These are phyloP conservation scores for Sclerodermus sp. DNA, from an alignment of 2,888 invertebrate species.

Conservation along the genomic window DNA sequence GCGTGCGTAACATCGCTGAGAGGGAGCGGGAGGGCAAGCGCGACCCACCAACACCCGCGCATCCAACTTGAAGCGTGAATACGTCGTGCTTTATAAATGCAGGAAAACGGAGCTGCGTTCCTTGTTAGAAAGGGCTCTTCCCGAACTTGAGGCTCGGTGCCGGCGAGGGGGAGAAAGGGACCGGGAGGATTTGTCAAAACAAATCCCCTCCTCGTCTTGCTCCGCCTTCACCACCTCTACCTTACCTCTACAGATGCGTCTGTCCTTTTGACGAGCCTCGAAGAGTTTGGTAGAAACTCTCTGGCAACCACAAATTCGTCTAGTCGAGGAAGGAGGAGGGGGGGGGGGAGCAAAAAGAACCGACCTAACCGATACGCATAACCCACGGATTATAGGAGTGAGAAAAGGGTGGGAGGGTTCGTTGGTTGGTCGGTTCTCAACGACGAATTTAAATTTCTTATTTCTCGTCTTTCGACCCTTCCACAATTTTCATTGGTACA, in stretches of 20 bases:
- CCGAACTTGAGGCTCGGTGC: too few species aligned
- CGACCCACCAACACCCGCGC: slow-evolving; percentile 1
- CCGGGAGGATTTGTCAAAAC: slow-evolving; percentile 51
- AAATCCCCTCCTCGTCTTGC: slow-evolving; percentile 30
- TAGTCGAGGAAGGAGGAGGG: not conserved
- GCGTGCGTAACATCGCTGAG: not conserved
- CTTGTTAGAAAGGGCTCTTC: slow-evolving; percentile 4
- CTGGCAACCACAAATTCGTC: too few species aligned
- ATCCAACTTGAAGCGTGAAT: not conserved
- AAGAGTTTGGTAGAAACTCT: too few species aligned
- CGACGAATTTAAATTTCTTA: too few species aligned
- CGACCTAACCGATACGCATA: slow-evolving; percentile 33
- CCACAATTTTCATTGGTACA: slow-evolving; percentile 3
- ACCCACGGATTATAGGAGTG: too few species aligned
- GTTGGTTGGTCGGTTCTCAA: too few species aligned
- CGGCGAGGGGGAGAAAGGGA: slow-evolving; percentile 5
- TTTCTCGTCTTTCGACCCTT: slow-evolving; percentile 1
- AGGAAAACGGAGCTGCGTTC: slow-evolving; percentile 5
- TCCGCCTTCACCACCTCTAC: too few species aligned
- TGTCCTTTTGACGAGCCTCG: too few species aligned
- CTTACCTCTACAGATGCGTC: too few species aligned
- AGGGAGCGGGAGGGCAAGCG: not conserved
- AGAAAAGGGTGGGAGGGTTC: too few species aligned
- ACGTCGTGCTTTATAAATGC: not conserved
- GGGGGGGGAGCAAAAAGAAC: slow-evolving; percentile 3